Evolutionary conservation across 2,113 vertebrate genomes (phyloP), one percentile per base, ranked within the genome.

Genomic region (Sterna hirundo): DNA sequence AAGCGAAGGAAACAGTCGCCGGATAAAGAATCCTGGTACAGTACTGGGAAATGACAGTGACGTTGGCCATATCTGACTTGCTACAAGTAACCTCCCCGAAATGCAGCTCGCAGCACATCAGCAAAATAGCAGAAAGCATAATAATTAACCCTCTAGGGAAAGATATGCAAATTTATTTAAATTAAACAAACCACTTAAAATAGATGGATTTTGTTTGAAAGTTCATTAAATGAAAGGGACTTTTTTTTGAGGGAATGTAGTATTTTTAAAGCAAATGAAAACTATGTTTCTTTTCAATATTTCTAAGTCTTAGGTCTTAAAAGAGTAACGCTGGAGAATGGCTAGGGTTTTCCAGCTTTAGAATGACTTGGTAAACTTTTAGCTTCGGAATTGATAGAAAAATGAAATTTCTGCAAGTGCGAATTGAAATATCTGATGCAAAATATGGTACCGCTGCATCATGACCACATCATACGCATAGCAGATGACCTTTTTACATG

Each of bases 401-500:
- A 66, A 55, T 17, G 6, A 52, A 30, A 79, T 84, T 82, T 62
- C 23, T 78, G 17, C 44, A 68, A 20, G 3, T 60, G 25, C 18
- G 18, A 40, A 30, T 47, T 80, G 18, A 71, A 85, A 25, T 83
- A n/a, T 8, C 30, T 60, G 30, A 16, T 80, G 4, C 4, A 6
- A 55, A 65, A 13, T 51, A 15, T 3, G 36, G 9, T 77, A 79
- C 18, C 4, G 3, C 52, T 90, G 42, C 54, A 27, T 58, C 13
- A 4, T 25, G 42, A 21, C 32, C 19, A 8, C 0, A 0, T 54
- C 58, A 34, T 6, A 11, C 27, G 13, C 13, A 22, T 3, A 30
- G 16, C 10, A 70, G 34, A 32, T 47, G 3, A 54, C 49, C 11
- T 58, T 76, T 87, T 65, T 47, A 46, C 20, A 5, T 44, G 52